Percentiles rank a stretch among this genome's conserved stretches.
Evolutionary conservation across 2,797 vertebrate genomes (phyloP).

Genomic region (Malurus leucopterus): DNA sequence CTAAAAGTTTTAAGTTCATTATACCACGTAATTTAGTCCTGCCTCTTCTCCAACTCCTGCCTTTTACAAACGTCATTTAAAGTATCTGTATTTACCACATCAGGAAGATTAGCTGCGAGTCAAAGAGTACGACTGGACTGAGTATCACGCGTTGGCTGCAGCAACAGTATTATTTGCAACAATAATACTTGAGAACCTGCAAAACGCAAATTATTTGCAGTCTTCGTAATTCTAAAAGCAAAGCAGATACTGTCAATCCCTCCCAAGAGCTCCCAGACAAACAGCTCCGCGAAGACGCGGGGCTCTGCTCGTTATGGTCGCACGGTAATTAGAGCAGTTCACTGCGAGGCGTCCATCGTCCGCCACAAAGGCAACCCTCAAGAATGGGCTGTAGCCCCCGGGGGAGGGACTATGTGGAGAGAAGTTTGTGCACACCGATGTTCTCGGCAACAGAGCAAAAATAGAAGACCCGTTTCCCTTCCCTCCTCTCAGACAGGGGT

Average conservation of each 20-base stretch:
- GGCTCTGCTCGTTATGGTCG: background rate
- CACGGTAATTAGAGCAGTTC: background rate
- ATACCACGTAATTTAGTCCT: background rate
- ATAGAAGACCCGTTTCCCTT: background rate
- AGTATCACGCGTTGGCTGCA: background rate
- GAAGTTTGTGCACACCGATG: conserved; percentile 15
- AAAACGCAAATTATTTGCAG: background rate
- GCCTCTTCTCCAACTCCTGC: background rate
- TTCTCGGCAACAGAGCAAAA: background rate
- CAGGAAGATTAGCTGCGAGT: background rate
- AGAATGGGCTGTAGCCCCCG: background rate
- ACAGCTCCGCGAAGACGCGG: no score
- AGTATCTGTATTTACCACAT: background rate
- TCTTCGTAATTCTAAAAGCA: background rate
- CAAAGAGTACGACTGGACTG: background rate
- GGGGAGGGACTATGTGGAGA: background rate
- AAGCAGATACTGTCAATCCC: background rate
- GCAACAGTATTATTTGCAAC: background rate
- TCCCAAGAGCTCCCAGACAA: background rate
- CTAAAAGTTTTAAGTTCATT: background rate
- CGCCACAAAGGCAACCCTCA: background rate
- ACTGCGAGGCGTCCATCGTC: background rate
- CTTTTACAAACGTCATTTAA: background rate
- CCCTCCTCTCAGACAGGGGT: background rate
- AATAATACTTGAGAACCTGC: background rate